Percentiles rank a stretch among this genome's conserved stretches.
These are phyloP conservation scores for Xenus cinereus DNA, from an alignment of 2,113 vertebrate species.

Conservation along the genomic window DNA sequence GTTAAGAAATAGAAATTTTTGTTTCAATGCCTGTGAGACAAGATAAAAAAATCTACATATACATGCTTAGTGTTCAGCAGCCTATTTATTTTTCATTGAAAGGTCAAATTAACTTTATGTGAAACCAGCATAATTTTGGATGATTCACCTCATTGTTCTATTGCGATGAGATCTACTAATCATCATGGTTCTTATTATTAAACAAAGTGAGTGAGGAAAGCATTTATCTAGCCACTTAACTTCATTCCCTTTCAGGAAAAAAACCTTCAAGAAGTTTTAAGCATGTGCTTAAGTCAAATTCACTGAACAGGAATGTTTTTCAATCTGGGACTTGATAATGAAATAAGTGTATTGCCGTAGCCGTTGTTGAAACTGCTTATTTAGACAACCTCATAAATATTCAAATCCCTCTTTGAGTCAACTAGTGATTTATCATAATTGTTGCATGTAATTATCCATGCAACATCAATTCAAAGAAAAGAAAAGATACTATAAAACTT, in stretches of 20 bases:
- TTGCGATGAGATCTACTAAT: constrained; percentile 9
- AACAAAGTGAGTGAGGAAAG: constrained; percentile 5
- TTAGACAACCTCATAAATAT: constrained; percentile 13
- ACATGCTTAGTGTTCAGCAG: background rate
- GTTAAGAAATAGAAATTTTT: background rate
- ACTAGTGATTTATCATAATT: constrained; percentile 26
- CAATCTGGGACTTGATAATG: background rate
- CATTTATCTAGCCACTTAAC: background rate
- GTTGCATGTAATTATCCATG: background rate
- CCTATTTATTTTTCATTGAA: constrained; percentile 13
- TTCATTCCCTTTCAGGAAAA: background rate
- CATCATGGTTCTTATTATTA: constrained; percentile 14
- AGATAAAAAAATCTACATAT: background rate
- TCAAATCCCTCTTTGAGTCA: constrained; percentile 13
- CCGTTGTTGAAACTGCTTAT: constrained; percentile 17
- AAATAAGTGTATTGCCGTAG: background rate
- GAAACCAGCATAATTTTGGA: constrained; percentile 8
- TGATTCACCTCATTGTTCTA: constrained; percentile 30
- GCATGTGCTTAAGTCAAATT: background rate
- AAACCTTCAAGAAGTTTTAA: background rate
- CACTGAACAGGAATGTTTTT: background rate
- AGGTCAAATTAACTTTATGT: background rate
- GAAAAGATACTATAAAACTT: background rate
- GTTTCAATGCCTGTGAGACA: background rate
- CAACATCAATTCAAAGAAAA: background rate